These are phyloP conservation scores for Scolopax bukidnonensis DNA, from an alignment of 2,797 vertebrate genomes.

Conservation along the genomic window DNA sequence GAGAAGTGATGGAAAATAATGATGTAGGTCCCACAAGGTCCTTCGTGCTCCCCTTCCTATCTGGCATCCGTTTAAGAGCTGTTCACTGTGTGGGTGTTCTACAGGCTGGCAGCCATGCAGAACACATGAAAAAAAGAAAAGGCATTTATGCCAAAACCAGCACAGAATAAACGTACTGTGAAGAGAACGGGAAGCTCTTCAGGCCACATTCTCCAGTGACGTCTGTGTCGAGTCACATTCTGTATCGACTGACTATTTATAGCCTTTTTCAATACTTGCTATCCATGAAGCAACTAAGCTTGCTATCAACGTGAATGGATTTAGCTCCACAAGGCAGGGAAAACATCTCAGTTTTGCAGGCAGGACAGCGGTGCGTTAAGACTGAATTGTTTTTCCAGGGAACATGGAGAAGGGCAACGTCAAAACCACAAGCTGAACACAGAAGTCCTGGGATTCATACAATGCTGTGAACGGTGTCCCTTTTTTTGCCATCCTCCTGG, in stretches of 20 bases:
- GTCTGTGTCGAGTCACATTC: not conserved
- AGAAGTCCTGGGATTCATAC: not conserved
- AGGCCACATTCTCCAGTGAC: not conserved
- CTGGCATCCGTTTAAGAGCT: not conserved
- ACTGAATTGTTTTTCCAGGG: not conserved
- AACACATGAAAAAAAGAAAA: not conserved
- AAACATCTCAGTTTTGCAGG: not conserved
- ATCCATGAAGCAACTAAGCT: not conserved
- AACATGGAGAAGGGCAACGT: not conserved
- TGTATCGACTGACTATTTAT: not conserved
- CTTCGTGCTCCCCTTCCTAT: not conserved
- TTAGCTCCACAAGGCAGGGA: not conserved
- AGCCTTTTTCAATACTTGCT: not conserved
- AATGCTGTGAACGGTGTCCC: accelerated
- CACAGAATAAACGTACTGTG: not conserved
- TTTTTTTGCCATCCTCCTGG: not conserved
- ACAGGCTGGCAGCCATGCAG: not conserved
- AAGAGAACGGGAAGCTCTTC: not conserved
- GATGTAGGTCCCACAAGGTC: not conserved
- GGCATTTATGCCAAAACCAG: slow-evolving; percentile 2
- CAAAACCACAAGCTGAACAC: not conserved
- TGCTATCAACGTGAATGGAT: not conserved
- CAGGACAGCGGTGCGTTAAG: not conserved
- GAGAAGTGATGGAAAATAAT: not conserved
- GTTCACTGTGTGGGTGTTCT: not conserved